phyloP scores from a whole-genome alignment of 2,113 vertebrate species.

The Aphyosemion australe region DNA sequence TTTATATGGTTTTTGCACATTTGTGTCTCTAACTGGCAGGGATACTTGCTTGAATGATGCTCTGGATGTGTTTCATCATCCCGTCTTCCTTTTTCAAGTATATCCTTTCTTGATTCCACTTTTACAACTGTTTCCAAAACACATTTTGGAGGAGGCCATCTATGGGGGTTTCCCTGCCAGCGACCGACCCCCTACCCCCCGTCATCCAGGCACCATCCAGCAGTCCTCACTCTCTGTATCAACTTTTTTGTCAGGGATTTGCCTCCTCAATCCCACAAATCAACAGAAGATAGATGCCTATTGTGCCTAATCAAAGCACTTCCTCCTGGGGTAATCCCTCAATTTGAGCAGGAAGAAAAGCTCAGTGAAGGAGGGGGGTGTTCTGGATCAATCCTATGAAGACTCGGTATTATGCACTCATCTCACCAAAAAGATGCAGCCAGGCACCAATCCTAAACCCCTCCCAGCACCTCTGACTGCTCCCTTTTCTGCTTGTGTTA shows the following conservation, averaged over 20 bases:
- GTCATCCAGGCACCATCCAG: constrained; percentile 56
- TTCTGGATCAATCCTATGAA: constrained; percentile 76
- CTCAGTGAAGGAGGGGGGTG: constrained; percentile 71
- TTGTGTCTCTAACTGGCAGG: no score
- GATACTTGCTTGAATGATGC: no score
- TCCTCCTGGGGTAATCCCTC: constrained; percentile 80
- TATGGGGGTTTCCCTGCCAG: constrained; percentile 17
- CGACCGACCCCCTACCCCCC: no score
- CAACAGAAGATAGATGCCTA: constrained; percentile 82
- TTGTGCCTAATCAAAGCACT: constrained; percentile 83
- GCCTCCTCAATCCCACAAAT: constrained; percentile 79
- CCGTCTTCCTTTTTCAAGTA: constrained; percentile 8
- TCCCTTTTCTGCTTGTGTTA: constrained; percentile 66
- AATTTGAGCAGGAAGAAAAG: constrained; percentile 81
- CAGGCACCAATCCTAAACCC: constrained; percentile 40
- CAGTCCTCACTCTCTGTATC: constrained; percentile 64
- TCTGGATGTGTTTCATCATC: neutral
- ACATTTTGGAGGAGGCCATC: constrained; percentile 36
- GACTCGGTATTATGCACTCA: constrained; percentile 74
- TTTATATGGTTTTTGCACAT: no score
- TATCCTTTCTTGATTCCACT: constrained; percentile 46
- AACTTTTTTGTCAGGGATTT: constrained; percentile 77
- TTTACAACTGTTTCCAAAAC: constrained; percentile 38
- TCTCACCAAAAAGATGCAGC: constrained; percentile 70
- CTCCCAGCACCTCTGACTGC: constrained; percentile 48